phyloP scores from a whole-genome alignment of 2,113 vertebrate species.

The Grallaria varia region DNA sequence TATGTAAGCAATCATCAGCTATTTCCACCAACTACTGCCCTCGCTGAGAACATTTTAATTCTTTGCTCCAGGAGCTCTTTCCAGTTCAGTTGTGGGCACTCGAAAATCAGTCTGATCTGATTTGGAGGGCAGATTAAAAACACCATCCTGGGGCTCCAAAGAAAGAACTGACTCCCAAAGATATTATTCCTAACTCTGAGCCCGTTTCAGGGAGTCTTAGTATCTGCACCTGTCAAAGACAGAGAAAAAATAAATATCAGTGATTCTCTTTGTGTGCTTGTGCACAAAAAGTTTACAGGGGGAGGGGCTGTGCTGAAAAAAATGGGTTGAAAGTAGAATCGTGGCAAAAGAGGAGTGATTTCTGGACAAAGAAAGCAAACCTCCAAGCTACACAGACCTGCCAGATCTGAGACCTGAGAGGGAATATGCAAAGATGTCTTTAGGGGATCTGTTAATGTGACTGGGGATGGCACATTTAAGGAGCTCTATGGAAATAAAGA shows the following conservation, averaged over 20 bases:
- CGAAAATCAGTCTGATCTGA: neutral
- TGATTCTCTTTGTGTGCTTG: neutral
- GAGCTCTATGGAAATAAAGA: neutral
- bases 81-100: neutral
- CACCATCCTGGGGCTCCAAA: neutral
- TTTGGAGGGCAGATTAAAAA: neutral
- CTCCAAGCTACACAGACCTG: fast-evolving
- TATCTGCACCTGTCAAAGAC: neutral
- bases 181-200: neutral
- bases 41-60: neutral
- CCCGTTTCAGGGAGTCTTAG: neutral
- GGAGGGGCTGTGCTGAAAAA: neutral
- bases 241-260: neutral
- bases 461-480: neutral
- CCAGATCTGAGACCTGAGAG: neutral
- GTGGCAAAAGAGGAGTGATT: neutral
- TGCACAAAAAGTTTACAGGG: neutral
- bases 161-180: neutral
- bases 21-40: neutral
- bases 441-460: fast-evolving
- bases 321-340: neutral
- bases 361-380: neutral
- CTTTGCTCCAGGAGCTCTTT: neutral
- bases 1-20: neutral
- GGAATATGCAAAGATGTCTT: neutral